Evolutionary conservation across 2,113 vertebrate genomes (phyloP).

Genomic region (Eulacestoma nigropectus): DNA sequence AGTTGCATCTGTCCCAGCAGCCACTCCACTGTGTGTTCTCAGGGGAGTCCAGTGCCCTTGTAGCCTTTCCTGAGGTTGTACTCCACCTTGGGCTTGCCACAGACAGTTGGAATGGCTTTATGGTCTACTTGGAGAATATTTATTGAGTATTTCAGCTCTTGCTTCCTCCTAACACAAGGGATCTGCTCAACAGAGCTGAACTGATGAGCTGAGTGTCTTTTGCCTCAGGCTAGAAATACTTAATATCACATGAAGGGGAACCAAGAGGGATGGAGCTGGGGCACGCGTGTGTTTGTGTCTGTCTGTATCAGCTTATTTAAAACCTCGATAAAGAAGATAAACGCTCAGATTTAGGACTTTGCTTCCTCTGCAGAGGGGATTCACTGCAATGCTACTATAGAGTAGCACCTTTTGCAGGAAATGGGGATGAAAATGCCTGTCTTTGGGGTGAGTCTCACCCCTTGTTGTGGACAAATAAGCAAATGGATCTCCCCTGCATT

Average conservation of each 20-base stretch:
- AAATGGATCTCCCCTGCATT: background rate
- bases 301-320: background rate
- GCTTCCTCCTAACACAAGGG: background rate
- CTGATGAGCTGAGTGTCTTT: conserved; percentile 25
- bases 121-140: background rate
- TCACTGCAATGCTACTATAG: background rate
- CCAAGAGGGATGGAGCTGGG: background rate
- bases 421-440: background rate
- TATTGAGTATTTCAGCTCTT: background rate
- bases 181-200: background rate
- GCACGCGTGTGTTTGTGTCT: background rate
- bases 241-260: background rate
- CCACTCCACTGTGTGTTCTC: background rate
- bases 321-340: background rate
- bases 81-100: background rate
- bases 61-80: background rate
- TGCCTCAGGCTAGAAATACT: conserved; percentile 6
- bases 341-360: background rate
- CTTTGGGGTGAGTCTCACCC: background rate
- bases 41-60: background rate
- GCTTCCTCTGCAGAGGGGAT: background rate
- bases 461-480: background rate
- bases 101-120: background rate
- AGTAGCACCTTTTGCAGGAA: background rate
- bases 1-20: background rate